phyloP scores from a whole-genome alignment of 2,888 invertebrate genomes.

The Mayetiola destructor region DNA sequence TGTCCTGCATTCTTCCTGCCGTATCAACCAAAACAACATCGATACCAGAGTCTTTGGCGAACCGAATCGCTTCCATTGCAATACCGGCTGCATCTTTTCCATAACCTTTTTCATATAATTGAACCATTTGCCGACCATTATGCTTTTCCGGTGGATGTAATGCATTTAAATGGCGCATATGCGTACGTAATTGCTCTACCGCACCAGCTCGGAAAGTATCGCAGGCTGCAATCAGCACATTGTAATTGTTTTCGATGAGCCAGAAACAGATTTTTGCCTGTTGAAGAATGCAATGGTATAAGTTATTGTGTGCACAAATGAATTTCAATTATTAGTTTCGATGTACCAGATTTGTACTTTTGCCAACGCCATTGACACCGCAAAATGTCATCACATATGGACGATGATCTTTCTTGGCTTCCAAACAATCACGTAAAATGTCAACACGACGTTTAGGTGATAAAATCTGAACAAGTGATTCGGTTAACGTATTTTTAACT shows the following conservation, averaged over 20 bases:
- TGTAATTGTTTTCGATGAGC: constrained; percentile 93
- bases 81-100: constrained; percentile 97
- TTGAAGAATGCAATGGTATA: constrained; percentile 47
- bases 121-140: constrained; percentile 63
- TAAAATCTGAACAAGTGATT: constrained; percentile 83
- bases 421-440: constrained; percentile 88
- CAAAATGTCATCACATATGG: constrained; percentile 96
- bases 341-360: constrained; percentile 97
- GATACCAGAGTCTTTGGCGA: constrained; percentile 62
- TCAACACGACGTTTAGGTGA: constrained; percentile 91
- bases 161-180: constrained; percentile 82
- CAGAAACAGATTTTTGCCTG: constrained; percentile 28
- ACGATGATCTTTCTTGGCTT: constrained; percentile 65
- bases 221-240: constrained; percentile 94
- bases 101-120: constrained; percentile 95
- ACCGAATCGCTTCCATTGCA: constrained; percentile 90
- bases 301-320: too few relatives aligned
- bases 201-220: constrained; percentile 99
- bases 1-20: constrained; percentile 99
- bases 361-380: constrained; percentile 97
- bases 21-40: constrained; percentile 97
- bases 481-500: constrained; percentile 74
- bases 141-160: constrained; percentile 72
- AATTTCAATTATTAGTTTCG: too few relatives aligned
- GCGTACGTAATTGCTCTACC: constrained; percentile 94